Percentiles rank a stretch among this genome's conserved stretches.
phyloP scores from a whole-genome alignment of 2,797 vertebrate genomes.

The Oreortyx pictus region DNA sequence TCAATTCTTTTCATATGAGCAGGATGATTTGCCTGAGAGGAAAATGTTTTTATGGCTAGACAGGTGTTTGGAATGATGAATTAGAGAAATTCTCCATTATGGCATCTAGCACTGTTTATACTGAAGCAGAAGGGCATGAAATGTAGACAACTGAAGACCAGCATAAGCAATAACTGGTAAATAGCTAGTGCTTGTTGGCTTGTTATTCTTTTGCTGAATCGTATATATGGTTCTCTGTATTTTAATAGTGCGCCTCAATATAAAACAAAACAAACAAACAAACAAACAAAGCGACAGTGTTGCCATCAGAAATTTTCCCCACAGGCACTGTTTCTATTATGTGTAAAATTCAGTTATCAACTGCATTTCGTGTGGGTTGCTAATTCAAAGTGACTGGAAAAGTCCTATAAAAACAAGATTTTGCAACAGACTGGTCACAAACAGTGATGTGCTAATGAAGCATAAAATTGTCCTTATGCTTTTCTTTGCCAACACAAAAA shows the following conservation, averaged over 20 bases:
- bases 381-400: not conserved
- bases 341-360: not conserved
- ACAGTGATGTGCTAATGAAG: not conserved
- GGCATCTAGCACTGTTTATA: not conserved
- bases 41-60: not conserved
- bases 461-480: not conserved
- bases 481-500: not conserved
- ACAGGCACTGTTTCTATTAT: not conserved
- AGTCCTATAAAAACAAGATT: not conserved
- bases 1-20: not conserved
- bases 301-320: not conserved
- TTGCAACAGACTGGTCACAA: not conserved
- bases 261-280: not conserved
- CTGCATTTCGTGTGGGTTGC: not conserved
- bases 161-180: not conserved
- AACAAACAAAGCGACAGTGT: too few relatives aligned
- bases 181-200: not conserved
- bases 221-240: not conserved
- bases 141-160: not conserved
- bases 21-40: not conserved
- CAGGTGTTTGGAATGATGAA: conserved; percentile 3
- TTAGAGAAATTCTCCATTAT: not conserved
- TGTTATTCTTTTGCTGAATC: not conserved
- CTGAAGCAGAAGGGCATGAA: not conserved
- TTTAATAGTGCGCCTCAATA: not conserved